A percentile compares a stretch with the other conserved stretches of the same genome.
Conservation (phyloP, 1,140 invertebrate genomes). For the Cotesia vestalis region DNA sequence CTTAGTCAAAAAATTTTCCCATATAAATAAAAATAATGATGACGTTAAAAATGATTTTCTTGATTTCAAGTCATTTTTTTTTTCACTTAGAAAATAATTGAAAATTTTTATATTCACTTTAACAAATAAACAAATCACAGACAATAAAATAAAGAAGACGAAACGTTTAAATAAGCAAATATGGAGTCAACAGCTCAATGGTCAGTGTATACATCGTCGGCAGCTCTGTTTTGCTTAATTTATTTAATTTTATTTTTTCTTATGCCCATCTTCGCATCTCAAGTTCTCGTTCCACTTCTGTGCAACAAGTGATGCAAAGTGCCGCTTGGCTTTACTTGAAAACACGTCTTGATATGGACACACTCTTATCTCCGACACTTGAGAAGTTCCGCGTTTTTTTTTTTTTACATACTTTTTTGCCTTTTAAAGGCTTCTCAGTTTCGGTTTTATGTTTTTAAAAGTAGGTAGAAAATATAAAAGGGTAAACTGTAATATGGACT, state of each 20-base stretch:
- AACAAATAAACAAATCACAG: not conserved
- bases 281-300: conserved; percentile 12
- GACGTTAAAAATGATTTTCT: too few relatives aligned
- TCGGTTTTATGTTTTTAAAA: too few relatives aligned
- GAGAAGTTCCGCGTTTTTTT: conserved; percentile 15
- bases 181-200: not conserved
- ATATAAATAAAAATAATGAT: too few relatives aligned
- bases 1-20: too few relatives aligned
- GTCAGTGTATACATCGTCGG: not conserved
- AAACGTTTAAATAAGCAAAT: too few relatives aligned
- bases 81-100: too few relatives aligned
- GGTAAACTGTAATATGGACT: too few relatives aligned
- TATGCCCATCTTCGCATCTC: not conserved
- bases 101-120: too few relatives aligned
- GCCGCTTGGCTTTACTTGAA: conserved; percentile 7
- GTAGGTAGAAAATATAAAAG: too few relatives aligned
- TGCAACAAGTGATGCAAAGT: conserved; percentile 4
- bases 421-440: conserved; percentile 4
- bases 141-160: conserved; percentile 4
- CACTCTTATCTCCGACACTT: conserved; percentile 19
- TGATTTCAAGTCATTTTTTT: too few relatives aligned
- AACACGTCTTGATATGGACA: conserved; percentile 19
- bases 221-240: conserved; percentile 1
- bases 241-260: conserved; percentile 3
- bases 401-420: not conserved